phyloP scores from a whole-genome alignment of 2,797 vertebrate genomes.

The Hephaestus fuliginosus region DNA sequence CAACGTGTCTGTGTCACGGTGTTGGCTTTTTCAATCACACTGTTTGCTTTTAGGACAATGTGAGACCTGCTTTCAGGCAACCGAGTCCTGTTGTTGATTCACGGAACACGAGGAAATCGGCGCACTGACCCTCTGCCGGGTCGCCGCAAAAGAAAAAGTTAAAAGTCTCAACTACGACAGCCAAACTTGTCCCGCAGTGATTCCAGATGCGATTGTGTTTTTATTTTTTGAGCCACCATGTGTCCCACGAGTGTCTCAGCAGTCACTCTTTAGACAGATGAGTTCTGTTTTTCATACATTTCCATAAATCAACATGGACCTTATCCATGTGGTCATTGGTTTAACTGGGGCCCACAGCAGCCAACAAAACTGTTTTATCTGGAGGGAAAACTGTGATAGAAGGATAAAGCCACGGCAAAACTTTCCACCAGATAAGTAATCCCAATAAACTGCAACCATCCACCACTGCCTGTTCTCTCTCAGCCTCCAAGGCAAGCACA shows the following conservation, averaged over 20 bases:
- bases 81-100: slow-evolving; percentile 6
- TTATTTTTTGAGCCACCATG: slow-evolving; percentile 25
- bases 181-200: slow-evolving; percentile 14
- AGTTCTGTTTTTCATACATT: slow-evolving; percentile 35
- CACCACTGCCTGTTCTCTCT: neutral
- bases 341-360: slow-evolving; percentile 9
- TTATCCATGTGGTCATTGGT: slow-evolving; percentile 14
- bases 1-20: slow-evolving; percentile 36
- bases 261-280: slow-evolving; percentile 9
- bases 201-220: slow-evolving; percentile 44
- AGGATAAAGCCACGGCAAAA: neutral
- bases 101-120: slow-evolving; percentile 1
- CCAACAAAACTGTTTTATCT: slow-evolving; percentile 24
- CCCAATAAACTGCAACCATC: neutral
- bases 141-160: slow-evolving; percentile 22
- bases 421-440: neutral
- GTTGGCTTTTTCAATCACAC: slow-evolving; percentile 29
- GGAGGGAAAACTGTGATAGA: slow-evolving; percentile 4
- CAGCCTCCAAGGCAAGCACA: neutral
- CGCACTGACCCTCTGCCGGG: neutral
- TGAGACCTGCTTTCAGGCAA: slow-evolving; percentile 28
- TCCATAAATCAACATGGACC: slow-evolving; percentile 42
- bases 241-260: slow-evolving; percentile 12
- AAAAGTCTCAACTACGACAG: slow-evolving; percentile 4
- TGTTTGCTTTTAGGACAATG: slow-evolving; percentile 37